A percentile compares a stretch with the other conserved stretches of the same genome.
phyloP scores from a whole-genome alignment of 2,113 vertebrate species.

The Prietella phreatophila region DNA sequence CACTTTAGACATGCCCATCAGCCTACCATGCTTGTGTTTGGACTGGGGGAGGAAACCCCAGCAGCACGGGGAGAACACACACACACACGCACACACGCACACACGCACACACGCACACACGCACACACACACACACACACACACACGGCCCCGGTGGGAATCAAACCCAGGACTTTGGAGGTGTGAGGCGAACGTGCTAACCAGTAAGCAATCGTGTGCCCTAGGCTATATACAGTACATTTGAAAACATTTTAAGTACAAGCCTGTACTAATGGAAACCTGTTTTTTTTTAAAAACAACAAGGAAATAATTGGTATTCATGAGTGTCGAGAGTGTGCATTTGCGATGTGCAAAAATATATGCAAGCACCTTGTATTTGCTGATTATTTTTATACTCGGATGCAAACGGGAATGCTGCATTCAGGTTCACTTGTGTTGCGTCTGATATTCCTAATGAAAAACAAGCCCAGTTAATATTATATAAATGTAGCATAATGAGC shows the following conservation, averaged over 20 bases:
- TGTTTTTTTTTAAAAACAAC: neutral
- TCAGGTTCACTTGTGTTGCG: neutral
- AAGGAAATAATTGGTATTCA: neutral
- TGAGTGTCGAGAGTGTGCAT: neutral
- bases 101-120: too few relatives aligned
- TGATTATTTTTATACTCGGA: conserved; percentile 6
- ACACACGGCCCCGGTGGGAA: too few relatives aligned
- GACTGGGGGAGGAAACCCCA: too few relatives aligned
- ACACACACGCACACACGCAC: too few relatives aligned
- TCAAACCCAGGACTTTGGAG: too few relatives aligned
- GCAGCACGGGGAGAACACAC: too few relatives aligned
- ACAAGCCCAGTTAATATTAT: conserved; percentile 14
- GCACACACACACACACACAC: too few relatives aligned
- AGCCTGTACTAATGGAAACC: neutral
- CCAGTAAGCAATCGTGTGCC: too few relatives aligned
- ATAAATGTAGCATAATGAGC: conserved; percentile 29
- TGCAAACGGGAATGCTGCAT: neutral
- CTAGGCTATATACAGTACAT: neutral
- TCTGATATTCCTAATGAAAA: conserved; percentile 14
- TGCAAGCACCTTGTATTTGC: neutral
- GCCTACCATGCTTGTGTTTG: too few relatives aligned
- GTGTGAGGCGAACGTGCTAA: too few relatives aligned
- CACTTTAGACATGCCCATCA: too few relatives aligned
- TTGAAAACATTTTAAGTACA: neutral
- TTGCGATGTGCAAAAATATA: neutral